Conservation (phyloP, 2,888 invertebrate genomes). For the Glyphotaelius pellucidus region DNA sequence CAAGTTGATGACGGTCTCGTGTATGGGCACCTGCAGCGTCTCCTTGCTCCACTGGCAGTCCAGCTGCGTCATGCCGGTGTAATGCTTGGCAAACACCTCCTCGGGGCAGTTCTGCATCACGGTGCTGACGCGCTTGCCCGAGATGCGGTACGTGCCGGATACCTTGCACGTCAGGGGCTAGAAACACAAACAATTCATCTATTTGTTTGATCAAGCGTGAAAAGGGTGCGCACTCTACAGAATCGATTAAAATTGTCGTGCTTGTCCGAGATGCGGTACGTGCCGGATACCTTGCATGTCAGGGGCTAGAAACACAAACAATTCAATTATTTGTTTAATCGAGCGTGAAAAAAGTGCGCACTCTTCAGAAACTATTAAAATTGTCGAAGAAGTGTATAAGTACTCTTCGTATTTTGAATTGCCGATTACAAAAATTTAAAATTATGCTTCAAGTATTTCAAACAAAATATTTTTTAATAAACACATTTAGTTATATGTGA, state of each 20-base stretch:
- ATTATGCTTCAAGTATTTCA: no score
- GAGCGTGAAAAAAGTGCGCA: no score
- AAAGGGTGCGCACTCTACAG: no score
- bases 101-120: conserved; percentile 68
- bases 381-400: no score
- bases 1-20: conserved; percentile 61
- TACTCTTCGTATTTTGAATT: no score
- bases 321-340: neutral
- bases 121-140: conserved; percentile 68
- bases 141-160: conserved; percentile 70
- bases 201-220: neutral
- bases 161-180: conserved; percentile 69
- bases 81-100: conserved; percentile 74
- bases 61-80: conserved; percentile 73
- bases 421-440: no score
- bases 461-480: no score
- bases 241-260: no score
- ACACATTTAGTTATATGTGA: no score
- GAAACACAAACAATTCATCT: neutral
- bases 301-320: conserved; percentile 46
- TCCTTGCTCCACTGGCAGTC: conserved; percentile 73
- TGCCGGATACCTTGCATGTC: conserved; percentile 70
- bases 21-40: conserved; percentile 72
- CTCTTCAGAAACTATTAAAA: no score
- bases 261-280: conserved; percentile 71